Evolutionary conservation across 2,113 vertebrate species (phyloP), one percentile per base, ranked within the genome.

Genomic region (Panthera leo): DNA sequence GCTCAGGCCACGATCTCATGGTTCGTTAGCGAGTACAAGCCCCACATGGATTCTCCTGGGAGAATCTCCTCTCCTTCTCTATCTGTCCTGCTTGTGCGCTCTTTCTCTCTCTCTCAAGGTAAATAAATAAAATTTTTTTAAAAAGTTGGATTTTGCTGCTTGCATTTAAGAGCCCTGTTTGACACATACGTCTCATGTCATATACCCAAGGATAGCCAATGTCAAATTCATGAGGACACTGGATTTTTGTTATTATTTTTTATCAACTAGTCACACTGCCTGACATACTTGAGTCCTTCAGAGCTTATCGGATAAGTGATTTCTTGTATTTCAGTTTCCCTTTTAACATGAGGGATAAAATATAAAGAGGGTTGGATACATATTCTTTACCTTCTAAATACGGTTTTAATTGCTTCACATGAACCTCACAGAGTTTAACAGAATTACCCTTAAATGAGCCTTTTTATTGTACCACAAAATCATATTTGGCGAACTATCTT

Each of bases 301-400:
- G 19, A 61, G n/a, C 16, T 23, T 68, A 94, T 1, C 31, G 75
- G 53, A 95, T 45, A n/a, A 93, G 68, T 90, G 23, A 82, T 83
- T 95, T 95, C 85, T 90, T 96, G 78, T 19, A 84, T 86, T 95
- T 96, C 36, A 39, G 36, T 84, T 89, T 68, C 10, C 34, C 45
- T 94, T 95, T 97, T 91, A 73, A 76, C 8, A 80, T 58, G 75
- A 42, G 23, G 4, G 14, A 63, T 8, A 92, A 73, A 79, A 95
- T 48, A 36, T 55, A 85, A 76, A 89, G 10, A 55, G 12, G 78
- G 12, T 5, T 84, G n/a, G 34, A 14, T 84, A 12, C 3, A 45
- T 84, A 71, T 29, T 85, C 79, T 83, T 95, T 95, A 21, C 82
- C 34, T 70, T 94, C 68, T 89, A 94, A 67, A 83, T 42, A 13